phyloP scores from a whole-genome alignment of 2,888 invertebrate species.

The Mythimna impura region DNA sequence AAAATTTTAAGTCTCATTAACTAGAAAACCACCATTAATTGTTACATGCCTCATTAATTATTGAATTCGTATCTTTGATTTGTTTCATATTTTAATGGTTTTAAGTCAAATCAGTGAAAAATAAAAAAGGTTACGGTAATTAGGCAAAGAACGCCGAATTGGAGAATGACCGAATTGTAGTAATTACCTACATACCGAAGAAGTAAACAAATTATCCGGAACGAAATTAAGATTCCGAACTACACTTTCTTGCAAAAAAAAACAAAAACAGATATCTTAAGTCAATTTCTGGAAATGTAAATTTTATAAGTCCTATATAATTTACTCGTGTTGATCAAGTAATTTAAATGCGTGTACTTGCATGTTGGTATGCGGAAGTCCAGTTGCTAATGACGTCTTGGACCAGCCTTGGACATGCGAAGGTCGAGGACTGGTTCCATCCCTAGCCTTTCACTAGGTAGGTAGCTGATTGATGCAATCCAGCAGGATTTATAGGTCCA shows the following conservation, averaged over 20 bases:
- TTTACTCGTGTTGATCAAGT: conserved; percentile 27
- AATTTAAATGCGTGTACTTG: conserved; percentile 37
- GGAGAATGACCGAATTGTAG: too few species aligned
- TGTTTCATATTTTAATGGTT: too few species aligned
- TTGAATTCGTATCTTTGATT: too few species aligned
- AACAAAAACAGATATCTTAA: not conserved
- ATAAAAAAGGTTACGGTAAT: too few species aligned
- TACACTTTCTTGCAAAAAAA: conserved; percentile 22
- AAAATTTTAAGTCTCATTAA: too few species aligned
- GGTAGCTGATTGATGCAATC: conserved; percentile 29
- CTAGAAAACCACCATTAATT: too few species aligned
- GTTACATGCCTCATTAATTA: too few species aligned
- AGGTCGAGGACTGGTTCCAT: conserved; percentile 62
- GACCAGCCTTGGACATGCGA: conserved; percentile 42
- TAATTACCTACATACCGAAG: conserved; percentile 13
- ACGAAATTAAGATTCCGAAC: conserved; percentile 10
- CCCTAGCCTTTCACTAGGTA: conserved; percentile 68
- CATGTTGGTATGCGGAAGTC: conserved; percentile 61
- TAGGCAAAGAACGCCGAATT: too few species aligned
- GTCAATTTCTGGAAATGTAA: conserved; percentile 16
- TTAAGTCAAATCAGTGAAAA: too few species aligned
- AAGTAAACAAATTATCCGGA: conserved; percentile 27
- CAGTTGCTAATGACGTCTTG: conserved; percentile 52
- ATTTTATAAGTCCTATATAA: conserved; percentile 18
- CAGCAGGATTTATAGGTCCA: conserved; percentile 7